These are phyloP conservation scores for human (Homo sapiens) DNA, from an alignment of 2,113 vertebrate species.

Conservation along the genomic window GRCh38 chr1:217628001-217628500, in stretches of 20 bases:
- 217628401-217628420: neutral
- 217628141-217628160: neutral
- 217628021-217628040: neutral
- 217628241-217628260: neutral
- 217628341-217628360: neutral
- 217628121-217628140: neutral
- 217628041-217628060: neutral
- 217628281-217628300: neutral
- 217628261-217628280: neutral
- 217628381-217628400: neutral
- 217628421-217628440: neutral
- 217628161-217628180: neutral
- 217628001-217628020: neutral
- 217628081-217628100: neutral
- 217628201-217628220: neutral
- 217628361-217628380: neutral
- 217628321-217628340: neutral
- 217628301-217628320: neutral
- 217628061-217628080: neutral
- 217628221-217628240: neutral
- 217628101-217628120: slow-evolving; percentile 1
- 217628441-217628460: neutral
- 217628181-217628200: neutral
- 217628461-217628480: neutral
- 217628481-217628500: neutral